These are phyloP conservation scores for Anthoptus insignis DNA, from an alignment of 2,888 invertebrate species.

Conservation along the genomic window DNA sequence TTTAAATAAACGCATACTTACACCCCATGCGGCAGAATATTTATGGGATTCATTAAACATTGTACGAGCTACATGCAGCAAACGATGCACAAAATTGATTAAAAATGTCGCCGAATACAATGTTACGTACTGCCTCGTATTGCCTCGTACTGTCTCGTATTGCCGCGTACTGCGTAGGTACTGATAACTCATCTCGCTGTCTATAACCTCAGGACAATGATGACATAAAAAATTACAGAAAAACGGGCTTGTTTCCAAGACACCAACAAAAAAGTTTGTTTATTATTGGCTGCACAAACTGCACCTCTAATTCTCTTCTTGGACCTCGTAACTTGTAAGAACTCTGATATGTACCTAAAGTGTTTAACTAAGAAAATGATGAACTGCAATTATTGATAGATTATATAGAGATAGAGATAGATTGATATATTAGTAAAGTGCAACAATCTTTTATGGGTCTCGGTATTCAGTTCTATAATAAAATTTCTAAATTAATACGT, in stretches of 20 bases:
- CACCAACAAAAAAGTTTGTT: conserved; percentile 4
- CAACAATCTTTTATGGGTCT: no score
- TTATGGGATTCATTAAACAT: neutral
- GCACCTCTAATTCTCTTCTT: no score
- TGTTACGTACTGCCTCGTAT: neutral
- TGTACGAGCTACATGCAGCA: conserved; percentile 23
- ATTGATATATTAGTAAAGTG: no score
- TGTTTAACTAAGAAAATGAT: no score
- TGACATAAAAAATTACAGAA: conserved; percentile 69
- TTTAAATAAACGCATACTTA: neutral
- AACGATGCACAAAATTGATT: conserved; percentile 50
- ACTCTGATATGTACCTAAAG: no score
- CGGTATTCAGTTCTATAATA: no score
- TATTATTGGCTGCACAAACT: no score
- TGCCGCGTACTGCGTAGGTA: conserved; percentile 14
- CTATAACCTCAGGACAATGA: conserved; percentile 67
- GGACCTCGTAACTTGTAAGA: no score
- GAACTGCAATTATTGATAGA: no score
- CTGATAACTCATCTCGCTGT: conserved; percentile 66
- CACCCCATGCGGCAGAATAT: conserved; percentile 7
- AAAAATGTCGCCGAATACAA: conserved; percentile 60
- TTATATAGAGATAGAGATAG: no score
- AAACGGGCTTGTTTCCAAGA: conserved; percentile 60
- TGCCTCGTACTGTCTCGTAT: neutral
- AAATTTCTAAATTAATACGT: no score